Evolutionary conservation across 23 tunicate genomes (phyloP).

Genomic region (Clavelina lepadiformis): DNA sequence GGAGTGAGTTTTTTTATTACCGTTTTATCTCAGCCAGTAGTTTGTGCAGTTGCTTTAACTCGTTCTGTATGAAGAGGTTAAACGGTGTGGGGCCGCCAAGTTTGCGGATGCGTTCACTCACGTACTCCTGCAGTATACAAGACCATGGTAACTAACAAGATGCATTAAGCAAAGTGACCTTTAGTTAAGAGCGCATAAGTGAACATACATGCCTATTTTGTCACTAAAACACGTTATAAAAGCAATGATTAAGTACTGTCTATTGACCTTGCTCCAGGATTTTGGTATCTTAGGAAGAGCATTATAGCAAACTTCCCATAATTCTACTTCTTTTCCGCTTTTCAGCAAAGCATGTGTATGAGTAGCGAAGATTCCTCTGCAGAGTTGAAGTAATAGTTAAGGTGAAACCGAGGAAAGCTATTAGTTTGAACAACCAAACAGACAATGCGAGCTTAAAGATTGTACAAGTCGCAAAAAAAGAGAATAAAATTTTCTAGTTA

Average conservation of each 20-base stretch:
- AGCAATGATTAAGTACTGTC: not conserved
- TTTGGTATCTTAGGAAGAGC: slow-evolving; percentile 77
- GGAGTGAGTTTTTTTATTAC: too few relatives aligned
- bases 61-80: slow-evolving; percentile 73
- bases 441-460: not conserved
- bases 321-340: slow-evolving; percentile 72
- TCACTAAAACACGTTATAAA: not conserved
- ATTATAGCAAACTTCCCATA: slow-evolving; percentile 91
- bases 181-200: too few relatives aligned
- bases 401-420: not conserved
- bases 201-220: not conserved
- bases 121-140: slow-evolving; percentile 74
- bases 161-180: too few relatives aligned
- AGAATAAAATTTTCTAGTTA: not conserved
- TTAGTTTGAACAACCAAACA: not conserved
- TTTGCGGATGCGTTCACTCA: slow-evolving; percentile 62
- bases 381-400: not conserved
- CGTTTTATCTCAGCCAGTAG: slow-evolving; percentile 72
- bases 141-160: not conserved
- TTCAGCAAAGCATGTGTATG: slow-evolving; percentile 71
- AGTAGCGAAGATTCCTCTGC: slow-evolving; percentile 77
- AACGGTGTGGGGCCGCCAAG: slow-evolving; percentile 83
- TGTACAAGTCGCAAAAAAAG: not conserved
- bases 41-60: slow-evolving; percentile 36
- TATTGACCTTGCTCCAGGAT: slow-evolving; percentile 63